phyloP scores from a whole-genome alignment of 2,888 invertebrate species.

The Priocnemis perturbator region DNA sequence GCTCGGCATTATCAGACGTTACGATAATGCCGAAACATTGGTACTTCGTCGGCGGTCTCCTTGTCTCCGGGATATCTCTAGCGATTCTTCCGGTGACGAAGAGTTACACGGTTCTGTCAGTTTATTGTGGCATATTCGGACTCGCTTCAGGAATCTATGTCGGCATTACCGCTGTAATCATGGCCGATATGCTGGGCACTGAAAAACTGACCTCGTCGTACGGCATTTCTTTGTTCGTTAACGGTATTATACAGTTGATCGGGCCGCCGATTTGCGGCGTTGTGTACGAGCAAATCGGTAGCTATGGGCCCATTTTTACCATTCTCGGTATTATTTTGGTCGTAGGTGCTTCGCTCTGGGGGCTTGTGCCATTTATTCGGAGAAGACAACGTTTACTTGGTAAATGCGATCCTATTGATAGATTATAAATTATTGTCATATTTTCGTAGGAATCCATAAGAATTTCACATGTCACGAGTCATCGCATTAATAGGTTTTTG shows the following conservation, averaged over 20 bases:
- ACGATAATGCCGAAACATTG: constrained; percentile 86
- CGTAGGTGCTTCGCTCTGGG: constrained; percentile 85
- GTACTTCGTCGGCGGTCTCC: constrained; percentile 88
- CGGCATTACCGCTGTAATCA: constrained; percentile 90
- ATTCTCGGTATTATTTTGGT: constrained; percentile 85
- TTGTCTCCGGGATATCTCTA: constrained; percentile 86
- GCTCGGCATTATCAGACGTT: constrained; percentile 88
- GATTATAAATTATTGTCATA: constrained; percentile 36
- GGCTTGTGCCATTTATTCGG: constrained; percentile 84
- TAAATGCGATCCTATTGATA: constrained; percentile 36
- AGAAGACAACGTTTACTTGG: constrained; percentile 58
- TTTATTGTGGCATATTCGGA: constrained; percentile 87
- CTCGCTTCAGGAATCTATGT: constrained; percentile 90
- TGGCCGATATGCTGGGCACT: constrained; percentile 91
- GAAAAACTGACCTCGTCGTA: constrained; percentile 91
- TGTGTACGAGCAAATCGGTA: constrained; percentile 80
- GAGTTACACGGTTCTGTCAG: constrained; percentile 80
- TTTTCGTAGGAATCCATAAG: too few species aligned
- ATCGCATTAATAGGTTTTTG: constrained; percentile 3
- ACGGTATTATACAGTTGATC: constrained; percentile 87
- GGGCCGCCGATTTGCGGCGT: constrained; percentile 90
- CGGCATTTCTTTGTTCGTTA: constrained; percentile 90
- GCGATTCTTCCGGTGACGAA: constrained; percentile 83
- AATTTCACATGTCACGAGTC: neutral
- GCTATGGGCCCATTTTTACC: constrained; percentile 84